Conservation (phyloP, 2,797 vertebrate species). For the Pelodytes ibericus region DNA sequence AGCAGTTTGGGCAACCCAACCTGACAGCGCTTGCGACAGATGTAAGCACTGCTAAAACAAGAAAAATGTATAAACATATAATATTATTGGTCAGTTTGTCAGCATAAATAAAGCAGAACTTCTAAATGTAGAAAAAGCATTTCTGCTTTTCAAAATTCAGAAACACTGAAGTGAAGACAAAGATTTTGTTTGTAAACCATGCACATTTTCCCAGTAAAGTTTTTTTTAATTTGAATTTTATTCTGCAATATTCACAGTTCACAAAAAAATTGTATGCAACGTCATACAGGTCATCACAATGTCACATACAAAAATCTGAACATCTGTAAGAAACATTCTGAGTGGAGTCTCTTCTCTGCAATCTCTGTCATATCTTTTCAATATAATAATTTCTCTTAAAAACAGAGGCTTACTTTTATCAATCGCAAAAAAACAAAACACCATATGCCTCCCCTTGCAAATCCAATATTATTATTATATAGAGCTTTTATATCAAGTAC, state of each 20-base stretch:
- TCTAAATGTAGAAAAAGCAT: too few relatives aligned
- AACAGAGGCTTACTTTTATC: slow-evolving; percentile 38
- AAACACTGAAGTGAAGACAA: too few relatives aligned
- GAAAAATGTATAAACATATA: too few relatives aligned
- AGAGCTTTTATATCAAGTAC: background rate
- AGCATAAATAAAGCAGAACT: too few relatives aligned
- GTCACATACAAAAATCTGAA: slow-evolving; percentile 43
- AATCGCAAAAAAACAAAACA: background rate
- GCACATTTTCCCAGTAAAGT: slow-evolving; percentile 23
- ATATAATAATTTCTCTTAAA: slow-evolving; percentile 56
- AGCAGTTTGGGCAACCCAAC: too few relatives aligned
- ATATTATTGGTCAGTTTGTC: too few relatives aligned
- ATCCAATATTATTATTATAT: background rate
- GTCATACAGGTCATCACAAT: slow-evolving; percentile 35
- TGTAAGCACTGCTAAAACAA: too few relatives aligned
- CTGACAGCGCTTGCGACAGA: too few relatives aligned
- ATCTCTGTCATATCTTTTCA: slow-evolving; percentile 50
- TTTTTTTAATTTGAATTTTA: slow-evolving; percentile 18
- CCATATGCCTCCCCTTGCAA: background rate
- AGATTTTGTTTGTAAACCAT: background rate
- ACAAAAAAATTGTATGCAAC: slow-evolving; percentile 42
- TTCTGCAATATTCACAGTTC: slow-evolving; percentile 51
- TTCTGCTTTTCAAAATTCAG: too few relatives aligned
- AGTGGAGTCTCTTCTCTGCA: slow-evolving; percentile 42
- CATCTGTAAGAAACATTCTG: slow-evolving; percentile 50